Percentiles rank a stretch among this genome's conserved stretches.
Evolutionary conservation across 2,888 invertebrate species (phyloP).

Genomic region (Plagiodera versicolora): DNA sequence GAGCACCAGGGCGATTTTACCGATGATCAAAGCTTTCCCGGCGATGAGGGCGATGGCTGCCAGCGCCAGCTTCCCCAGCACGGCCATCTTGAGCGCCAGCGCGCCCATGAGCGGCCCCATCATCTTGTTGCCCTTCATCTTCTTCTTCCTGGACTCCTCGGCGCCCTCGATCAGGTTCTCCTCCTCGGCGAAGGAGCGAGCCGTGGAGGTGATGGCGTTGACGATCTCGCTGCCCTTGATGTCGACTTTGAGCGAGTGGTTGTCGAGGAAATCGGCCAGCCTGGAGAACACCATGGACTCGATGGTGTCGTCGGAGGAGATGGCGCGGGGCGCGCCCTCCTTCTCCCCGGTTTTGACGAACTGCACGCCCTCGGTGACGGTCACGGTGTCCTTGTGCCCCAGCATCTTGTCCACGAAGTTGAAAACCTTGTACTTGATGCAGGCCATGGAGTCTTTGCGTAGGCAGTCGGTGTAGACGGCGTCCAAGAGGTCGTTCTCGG

Average conservation of each 20-base stretch:
- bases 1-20: slow-evolving; percentile 81
- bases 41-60: slow-evolving; percentile 84
- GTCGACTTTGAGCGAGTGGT: slow-evolving; percentile 82
- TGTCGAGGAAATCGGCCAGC: slow-evolving; percentile 74
- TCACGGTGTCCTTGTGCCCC: slow-evolving; percentile 77
- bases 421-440: slow-evolving; percentile 85
- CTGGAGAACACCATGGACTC: slow-evolving; percentile 68
- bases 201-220: slow-evolving; percentile 76
- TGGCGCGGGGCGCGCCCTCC: slow-evolving; percentile 76
- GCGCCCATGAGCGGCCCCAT: slow-evolving; percentile 76
- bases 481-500: slow-evolving; percentile 78
- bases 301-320: slow-evolving; percentile 66
- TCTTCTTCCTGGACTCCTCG: slow-evolving; percentile 74
- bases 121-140: slow-evolving; percentile 79
- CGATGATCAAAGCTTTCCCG: slow-evolving; percentile 81
- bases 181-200: slow-evolving; percentile 74
- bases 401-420: slow-evolving; percentile 84
- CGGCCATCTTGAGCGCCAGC: slow-evolving; percentile 76
- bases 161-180: slow-evolving; percentile 57
- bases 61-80: slow-evolving; percentile 75
- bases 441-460: slow-evolving; percentile 80
- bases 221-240: slow-evolving; percentile 83
- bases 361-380: slow-evolving; percentile 80
- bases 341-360: slow-evolving; percentile 76
- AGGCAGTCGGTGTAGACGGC: slow-evolving; percentile 77